Evolutionary conservation across 92 coral and sea anemone genomes (phyloP).

Genomic region (Parazoanthus swiftii): DNA sequence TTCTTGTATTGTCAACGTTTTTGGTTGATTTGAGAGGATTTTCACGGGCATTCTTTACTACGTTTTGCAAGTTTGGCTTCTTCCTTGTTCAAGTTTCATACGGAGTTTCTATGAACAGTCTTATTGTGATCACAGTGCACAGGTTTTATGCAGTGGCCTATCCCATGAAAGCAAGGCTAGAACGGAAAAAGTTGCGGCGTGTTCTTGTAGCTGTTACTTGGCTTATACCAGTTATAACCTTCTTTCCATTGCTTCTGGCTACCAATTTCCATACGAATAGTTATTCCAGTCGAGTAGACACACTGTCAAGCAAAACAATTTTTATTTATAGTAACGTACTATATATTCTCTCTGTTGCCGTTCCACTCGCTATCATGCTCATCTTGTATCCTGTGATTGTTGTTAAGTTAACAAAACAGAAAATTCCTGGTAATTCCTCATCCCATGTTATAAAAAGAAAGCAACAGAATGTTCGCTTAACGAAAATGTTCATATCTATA

Average conservation of each 20-base stretch:
- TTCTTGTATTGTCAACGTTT: too few relatives aligned
- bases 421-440: background rate
- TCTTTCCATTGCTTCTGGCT: background rate
- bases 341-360: background rate
- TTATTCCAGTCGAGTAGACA: background rate
- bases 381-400: background rate
- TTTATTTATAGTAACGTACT: background rate
- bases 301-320: background rate
- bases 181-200: background rate
- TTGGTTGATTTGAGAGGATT: too few relatives aligned
- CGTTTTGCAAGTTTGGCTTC: background rate
- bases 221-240: background rate
- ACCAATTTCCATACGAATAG: background rate
- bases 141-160: background rate
- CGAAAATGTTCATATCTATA: too few relatives aligned
- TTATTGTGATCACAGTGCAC: background rate
- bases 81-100: background rate
- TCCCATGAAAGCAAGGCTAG: slow-evolving; percentile 2
- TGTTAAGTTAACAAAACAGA: slow-evolving; percentile 11
- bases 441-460: too few relatives aligned
- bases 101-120: background rate
- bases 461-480: too few relatives aligned
- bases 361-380: background rate
- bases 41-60: too few relatives aligned
- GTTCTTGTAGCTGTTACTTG: background rate